phyloP scores from a whole-genome alignment of 2,888 invertebrate species.

The Dryobota labecula region DNA sequence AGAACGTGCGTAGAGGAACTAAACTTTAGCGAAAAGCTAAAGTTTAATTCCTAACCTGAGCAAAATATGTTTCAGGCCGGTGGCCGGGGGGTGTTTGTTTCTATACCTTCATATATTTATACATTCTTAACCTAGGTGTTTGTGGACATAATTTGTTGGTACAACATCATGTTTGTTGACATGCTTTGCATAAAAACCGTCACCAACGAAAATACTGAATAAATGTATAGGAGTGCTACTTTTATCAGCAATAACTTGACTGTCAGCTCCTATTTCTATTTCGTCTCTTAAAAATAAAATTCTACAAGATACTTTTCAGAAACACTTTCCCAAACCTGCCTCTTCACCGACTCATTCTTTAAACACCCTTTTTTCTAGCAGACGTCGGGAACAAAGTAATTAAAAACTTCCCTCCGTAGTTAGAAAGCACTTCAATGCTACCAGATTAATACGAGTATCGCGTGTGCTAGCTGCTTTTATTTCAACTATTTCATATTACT shows the following conservation, averaged over 20 bases:
- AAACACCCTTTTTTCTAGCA: conserved; percentile 70
- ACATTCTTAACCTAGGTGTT: conserved; percentile 38
- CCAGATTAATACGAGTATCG: conserved; percentile 76
- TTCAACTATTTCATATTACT: conserved; percentile 72
- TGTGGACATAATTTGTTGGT: conserved; percentile 51
- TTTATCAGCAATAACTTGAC: conserved; percentile 25
- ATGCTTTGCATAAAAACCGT: conserved; percentile 40
- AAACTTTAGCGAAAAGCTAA: too few relatives aligned
- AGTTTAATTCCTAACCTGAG: conserved; percentile 23
- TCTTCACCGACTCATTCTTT: conserved; percentile 60
- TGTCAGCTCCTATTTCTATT: conserved; percentile 18
- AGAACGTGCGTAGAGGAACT: too few relatives aligned
- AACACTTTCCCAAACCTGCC: conserved; percentile 56
- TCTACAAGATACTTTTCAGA: conserved; percentile 53
- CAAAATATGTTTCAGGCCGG: conserved; percentile 34
- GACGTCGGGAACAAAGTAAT: conserved; percentile 79
- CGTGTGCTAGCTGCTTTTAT: conserved; percentile 73
- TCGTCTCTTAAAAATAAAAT: conserved; percentile 29
- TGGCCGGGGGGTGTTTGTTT: too few relatives aligned
- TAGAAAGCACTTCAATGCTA: conserved; percentile 71
- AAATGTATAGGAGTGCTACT: conserved; percentile 21
- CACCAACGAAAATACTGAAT: conserved; percentile 9
- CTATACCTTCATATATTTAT: conserved; percentile 12
- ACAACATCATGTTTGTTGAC: conserved; percentile 34
- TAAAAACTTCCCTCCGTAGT: conserved; percentile 78